A percentile compares a stretch with the other conserved stretches of the same genome.
phyloP scores from a whole-genome alignment of 2,113 vertebrate genomes.

The Tachysurus vachellii region DNA sequence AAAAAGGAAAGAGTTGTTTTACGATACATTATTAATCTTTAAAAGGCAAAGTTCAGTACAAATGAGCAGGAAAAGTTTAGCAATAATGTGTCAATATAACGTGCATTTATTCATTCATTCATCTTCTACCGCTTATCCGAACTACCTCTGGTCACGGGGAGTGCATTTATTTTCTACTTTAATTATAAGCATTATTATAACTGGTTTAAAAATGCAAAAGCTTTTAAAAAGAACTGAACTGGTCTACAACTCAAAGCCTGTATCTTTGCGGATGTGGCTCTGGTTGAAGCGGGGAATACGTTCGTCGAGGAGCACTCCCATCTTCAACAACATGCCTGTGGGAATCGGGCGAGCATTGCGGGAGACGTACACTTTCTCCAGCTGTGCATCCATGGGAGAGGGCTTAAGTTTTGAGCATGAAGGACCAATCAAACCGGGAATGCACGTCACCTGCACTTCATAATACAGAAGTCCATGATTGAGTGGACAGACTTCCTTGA shows the following conservation, averaged over 20 bases:
- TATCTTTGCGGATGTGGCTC: neutral
- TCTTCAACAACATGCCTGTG: slow-evolving; percentile 28
- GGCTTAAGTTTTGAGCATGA: slow-evolving; percentile 60
- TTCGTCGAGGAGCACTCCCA: slow-evolving; percentile 43
- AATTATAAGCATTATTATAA: neutral
- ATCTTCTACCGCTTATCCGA: too few relatives aligned
- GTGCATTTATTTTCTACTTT: neutral
- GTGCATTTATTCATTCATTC: neutral
- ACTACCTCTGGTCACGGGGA: too few relatives aligned
- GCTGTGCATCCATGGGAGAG: slow-evolving; percentile 43
- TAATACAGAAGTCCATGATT: slow-evolving; percentile 59
- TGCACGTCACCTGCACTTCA: slow-evolving; percentile 50
- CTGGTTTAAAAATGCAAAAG: neutral
- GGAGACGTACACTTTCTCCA: slow-evolving; percentile 49
- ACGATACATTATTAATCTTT: neutral
- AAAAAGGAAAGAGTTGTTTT: neutral
- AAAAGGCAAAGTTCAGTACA: neutral
- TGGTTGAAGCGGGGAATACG: neutral
- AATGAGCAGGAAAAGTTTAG: neutral
- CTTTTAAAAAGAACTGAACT: too few relatives aligned
- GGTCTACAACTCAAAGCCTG: neutral
- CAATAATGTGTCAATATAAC: neutral
- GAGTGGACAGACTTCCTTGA: slow-evolving; percentile 18
- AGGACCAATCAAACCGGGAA: slow-evolving; percentile 55
- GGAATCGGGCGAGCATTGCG: slow-evolving; percentile 42